Evolutionary conservation across 2,797 vertebrate species (phyloP), one percentile per base, ranked within the genome.

Genomic region (Halcyon smyrnensis): DNA sequence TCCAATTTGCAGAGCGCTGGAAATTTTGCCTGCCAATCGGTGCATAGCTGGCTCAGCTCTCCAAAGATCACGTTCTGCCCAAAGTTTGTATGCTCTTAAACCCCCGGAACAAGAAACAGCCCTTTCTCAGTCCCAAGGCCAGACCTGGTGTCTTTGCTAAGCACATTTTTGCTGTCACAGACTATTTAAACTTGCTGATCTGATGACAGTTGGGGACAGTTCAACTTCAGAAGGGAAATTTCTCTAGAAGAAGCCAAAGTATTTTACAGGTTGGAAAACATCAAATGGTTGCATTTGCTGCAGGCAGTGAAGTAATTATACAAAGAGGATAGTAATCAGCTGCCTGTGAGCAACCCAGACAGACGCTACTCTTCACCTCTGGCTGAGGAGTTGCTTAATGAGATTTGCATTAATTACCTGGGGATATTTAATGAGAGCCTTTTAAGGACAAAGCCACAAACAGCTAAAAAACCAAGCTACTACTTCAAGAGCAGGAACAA

Each of bases 291-390:
- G 28, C 0, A 0, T 65, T 65, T 93, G 77, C 94, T 83, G 39
- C n/a, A 84, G 81, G 90, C 83, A 91, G 70, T 4, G 8, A 76
- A 91, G 70, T 91, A 89, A 93, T 95, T 86, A 82, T 6, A 78
- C 19, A 30, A 78, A 25, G 28, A 94, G 71, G 69, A 86, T 32
- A 70, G 71, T 7, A 20, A 95, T 94, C 90, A 88, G 46, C 80
- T 95, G 91, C 85, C 91, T 82, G 56, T 73, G 39, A 95, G 80
- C 77, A 90, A 90, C 83, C 79, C 50, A 94, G 90, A 87, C 94
- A 94, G 91, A 90, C 83, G 53, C 60, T 82, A 90, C 63, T 90
- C 63, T 87, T 93, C 88, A 95, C 89, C 89, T 93, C 70, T 94
- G 89, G 64, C 83, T 91, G 39, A 88, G 83, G 69, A 91, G 87